These are phyloP conservation scores for Brachycybe producta DNA, from an alignment of 2,888 invertebrate genomes.

Conservation along the genomic window DNA sequence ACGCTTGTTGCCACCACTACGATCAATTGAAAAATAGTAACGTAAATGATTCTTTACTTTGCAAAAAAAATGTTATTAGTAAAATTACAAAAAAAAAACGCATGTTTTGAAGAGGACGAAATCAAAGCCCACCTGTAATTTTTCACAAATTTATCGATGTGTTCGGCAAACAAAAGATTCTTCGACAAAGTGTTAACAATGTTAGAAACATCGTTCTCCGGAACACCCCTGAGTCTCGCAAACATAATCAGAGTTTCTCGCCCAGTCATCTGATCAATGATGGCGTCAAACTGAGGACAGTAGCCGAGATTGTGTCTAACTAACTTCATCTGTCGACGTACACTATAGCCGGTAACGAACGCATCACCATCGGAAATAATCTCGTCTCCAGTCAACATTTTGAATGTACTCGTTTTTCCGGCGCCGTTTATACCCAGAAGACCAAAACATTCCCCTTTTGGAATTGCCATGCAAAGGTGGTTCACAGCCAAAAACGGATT, in stretches of 20 bases:
- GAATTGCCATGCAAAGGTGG: conserved; percentile 54
- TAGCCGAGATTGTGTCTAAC: conserved; percentile 42
- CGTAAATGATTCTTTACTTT: too few species aligned
- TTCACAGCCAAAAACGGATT: conserved; percentile 58
- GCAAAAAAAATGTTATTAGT: too few species aligned
- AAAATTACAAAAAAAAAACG: too few species aligned
- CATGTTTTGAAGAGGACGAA: too few species aligned
- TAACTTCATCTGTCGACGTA: conserved; percentile 24
- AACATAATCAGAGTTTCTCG: conserved; percentile 54
- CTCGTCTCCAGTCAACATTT: conserved; percentile 43
- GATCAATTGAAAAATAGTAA: conserved; percentile 15
- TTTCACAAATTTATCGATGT: conserved; percentile 45
- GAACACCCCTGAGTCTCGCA: conserved; percentile 49
- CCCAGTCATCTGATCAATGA: conserved; percentile 56
- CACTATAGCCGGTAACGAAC: conserved; percentile 27
- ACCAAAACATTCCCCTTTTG: conserved; percentile 64
- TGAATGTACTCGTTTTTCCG: conserved; percentile 77
- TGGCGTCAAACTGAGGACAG: conserved; percentile 62
- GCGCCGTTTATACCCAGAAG: conserved; percentile 73
- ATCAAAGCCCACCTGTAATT: conserved; percentile 28
- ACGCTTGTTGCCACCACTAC: conserved; percentile 58
- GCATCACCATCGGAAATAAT: conserved; percentile 36
- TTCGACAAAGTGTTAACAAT: conserved; percentile 39
- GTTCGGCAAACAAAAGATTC: conserved; percentile 47
- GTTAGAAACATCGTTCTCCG: conserved; percentile 33